Base-by-base conservation (phyloP, 2,888 invertebrate species). In the Eupithecia vulgata region DNA sequence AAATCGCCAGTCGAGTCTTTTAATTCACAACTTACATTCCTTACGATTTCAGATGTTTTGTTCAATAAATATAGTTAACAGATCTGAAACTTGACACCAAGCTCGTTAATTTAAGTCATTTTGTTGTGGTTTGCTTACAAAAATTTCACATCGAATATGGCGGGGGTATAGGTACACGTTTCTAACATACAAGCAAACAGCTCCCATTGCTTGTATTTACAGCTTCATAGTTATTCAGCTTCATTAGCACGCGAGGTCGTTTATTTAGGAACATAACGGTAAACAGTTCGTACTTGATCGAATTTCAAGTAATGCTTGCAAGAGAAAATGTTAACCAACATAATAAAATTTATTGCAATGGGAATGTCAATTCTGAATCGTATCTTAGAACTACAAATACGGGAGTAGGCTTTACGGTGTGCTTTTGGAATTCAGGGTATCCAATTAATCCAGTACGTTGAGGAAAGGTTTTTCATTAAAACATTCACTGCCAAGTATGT, bases 271-370 rank as follows among this genome's bases (percentile, higher is more conserved):
- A 73, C 80, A 79, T 78, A 80, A 79, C 83, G 82, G 81, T 88
- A 86, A 89, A 87, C 82, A 78, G 81, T 82, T 81, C 81, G 81
- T 78, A 85, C 82, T 85, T 85, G 88, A 91, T 91, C 90, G 90
- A 90, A 90, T 90, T 90, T 90, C 90, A 89, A 90, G 82, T 87
- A 88, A 90, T 88, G 87, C 79, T 80, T 79, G 81, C 79, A 82
- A 79, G 79, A 81, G 84, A 83, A 87, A 86, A 86, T 85, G 87
- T 85, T 84, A 81, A 84, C 84, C 82, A 77, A 80, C 78, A 71
- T 77, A 80, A 72, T 69, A 70, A 67, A 85, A 81, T 87, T 88
- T 87, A 88, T 85, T 75, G 72, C 68, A 68, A 66, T 72, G 72
- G 48, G 59, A 48, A 72, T 57, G 70, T 72, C 68, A 71, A 68